phyloP scores from a whole-genome alignment of 2,113 vertebrate genomes.

The Notarius lentiginosus region DNA sequence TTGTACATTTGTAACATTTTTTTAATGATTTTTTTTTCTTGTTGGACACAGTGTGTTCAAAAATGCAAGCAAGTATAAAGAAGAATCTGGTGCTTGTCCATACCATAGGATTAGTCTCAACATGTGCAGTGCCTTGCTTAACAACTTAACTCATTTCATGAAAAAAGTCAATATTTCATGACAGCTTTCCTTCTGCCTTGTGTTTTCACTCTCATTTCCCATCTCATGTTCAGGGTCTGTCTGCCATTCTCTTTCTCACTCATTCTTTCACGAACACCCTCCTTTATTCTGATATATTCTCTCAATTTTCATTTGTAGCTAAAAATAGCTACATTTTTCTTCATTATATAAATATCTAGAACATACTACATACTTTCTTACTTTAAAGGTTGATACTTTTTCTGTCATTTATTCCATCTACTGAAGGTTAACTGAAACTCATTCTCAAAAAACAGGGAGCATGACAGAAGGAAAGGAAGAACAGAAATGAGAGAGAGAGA shows the following conservation, averaged over 20 bases:
- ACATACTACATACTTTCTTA: background rate
- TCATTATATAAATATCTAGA: background rate
- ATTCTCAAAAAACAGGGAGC: slow-evolving; percentile 3
- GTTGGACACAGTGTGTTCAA: background rate
- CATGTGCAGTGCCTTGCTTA: slow-evolving; percentile 72
- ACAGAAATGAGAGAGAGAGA: background rate
- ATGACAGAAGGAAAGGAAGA: background rate
- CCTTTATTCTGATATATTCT: slow-evolving; percentile 7
- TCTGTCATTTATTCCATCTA: background rate
- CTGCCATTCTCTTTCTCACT: slow-evolving; percentile 20
- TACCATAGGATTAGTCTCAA: slow-evolving; percentile 63
- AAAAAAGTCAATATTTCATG: slow-evolving; percentile 66
- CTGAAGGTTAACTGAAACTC: slow-evolving; percentile 17
- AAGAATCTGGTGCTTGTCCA: background rate
- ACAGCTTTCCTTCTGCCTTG: slow-evolving; percentile 43
- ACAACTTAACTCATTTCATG: slow-evolving; percentile 64
- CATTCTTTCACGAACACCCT: slow-evolving; percentile 32
- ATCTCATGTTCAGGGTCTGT: background rate
- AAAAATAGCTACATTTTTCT: background rate
- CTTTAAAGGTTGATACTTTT: background rate
- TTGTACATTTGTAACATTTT: background rate
- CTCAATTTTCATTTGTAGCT: background rate
- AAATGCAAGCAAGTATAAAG: background rate
- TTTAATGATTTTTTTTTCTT: background rate
- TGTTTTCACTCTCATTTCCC: background rate